Percentiles rank a stretch among this genome's conserved stretches.
phyloP scores from a whole-genome alignment of 2,888 invertebrate species.

The Tenthredo amoena region DNA sequence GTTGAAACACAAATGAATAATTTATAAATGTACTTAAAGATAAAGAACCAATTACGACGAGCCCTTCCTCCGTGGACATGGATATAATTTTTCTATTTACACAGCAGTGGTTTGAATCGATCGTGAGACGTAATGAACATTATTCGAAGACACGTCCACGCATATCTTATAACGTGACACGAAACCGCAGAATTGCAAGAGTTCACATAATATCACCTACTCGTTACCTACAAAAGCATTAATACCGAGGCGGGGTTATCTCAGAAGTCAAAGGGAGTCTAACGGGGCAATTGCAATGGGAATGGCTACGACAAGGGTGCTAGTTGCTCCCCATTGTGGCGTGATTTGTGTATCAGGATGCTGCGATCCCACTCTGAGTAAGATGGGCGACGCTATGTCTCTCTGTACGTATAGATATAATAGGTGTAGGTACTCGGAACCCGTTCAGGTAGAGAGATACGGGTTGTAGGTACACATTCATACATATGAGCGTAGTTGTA shows the following conservation, averaged over 20 bases:
- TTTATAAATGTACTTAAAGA: not conserved
- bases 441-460: not conserved
- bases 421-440: not conserved
- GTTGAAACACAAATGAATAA: not conserved
- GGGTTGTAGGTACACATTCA: not conserved
- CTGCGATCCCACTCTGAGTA: slow-evolving; percentile 21
- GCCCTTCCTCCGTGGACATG: not conserved
- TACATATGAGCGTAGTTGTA: not conserved
- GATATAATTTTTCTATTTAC: not conserved
- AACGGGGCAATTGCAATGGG: slow-evolving; percentile 29
- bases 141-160: not conserved
- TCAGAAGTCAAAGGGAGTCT: slow-evolving; percentile 42
- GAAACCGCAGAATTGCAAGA: not conserved
- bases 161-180: not conserved
- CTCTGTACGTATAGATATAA: not conserved
- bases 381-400: slow-evolving; percentile 36
- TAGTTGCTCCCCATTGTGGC: slow-evolving; percentile 45
- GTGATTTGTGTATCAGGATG: slow-evolving; percentile 48
- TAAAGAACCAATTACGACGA: not conserved
- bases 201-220: not conserved
- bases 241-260: slow-evolving; percentile 39
- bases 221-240: not conserved
- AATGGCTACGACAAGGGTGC: slow-evolving; percentile 44
- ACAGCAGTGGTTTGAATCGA: not conserved
- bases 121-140: not conserved